Conservation (phyloP, 2,888 invertebrate genomes). For the Steinernema hermaphroditum region DNA sequence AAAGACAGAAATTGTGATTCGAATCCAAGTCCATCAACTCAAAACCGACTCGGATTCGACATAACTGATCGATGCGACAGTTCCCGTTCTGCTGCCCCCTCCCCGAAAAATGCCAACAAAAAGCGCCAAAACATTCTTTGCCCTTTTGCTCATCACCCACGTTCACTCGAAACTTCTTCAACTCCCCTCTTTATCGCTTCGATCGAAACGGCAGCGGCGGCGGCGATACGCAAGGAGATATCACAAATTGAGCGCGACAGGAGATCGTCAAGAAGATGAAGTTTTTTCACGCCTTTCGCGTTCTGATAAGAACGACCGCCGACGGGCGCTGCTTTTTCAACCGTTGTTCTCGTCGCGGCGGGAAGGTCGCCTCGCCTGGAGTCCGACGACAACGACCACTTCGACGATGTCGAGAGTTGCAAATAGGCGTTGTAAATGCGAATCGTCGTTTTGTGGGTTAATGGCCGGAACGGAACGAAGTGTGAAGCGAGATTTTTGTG, state of each 20-base stretch:
- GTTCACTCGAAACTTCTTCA: neutral
- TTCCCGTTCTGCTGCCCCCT: no score
- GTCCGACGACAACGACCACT: neutral
- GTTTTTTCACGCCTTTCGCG: conserved; percentile 26
- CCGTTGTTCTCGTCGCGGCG: conserved; percentile 6
- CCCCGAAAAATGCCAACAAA: no score
- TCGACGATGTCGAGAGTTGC: conserved; percentile 4
- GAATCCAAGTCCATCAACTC: no score
- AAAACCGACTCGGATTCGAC: no score
- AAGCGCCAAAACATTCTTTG: no score
- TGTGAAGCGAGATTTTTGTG: no score
- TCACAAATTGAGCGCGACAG: conserved; percentile 25
- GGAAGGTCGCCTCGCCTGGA: neutral
- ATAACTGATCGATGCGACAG: no score
- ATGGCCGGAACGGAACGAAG: neutral
- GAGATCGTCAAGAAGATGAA: conserved; percentile 26
- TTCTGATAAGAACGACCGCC: conserved; percentile 28
- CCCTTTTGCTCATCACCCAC: no score
- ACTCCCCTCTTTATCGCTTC: neutral
- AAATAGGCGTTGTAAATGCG: conserved; percentile 5
- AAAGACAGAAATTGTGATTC: no score
- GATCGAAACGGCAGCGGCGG: neutral
- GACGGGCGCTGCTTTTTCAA: neutral
- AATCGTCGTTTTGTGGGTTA: neutral
- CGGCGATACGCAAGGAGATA: conserved; percentile 10